A percentile compares a stretch with the other conserved stretches of the same genome.
Evolutionary conservation across 1,140 invertebrate species (phyloP).

Genomic region (Pygmarrhopalites habei): DNA sequence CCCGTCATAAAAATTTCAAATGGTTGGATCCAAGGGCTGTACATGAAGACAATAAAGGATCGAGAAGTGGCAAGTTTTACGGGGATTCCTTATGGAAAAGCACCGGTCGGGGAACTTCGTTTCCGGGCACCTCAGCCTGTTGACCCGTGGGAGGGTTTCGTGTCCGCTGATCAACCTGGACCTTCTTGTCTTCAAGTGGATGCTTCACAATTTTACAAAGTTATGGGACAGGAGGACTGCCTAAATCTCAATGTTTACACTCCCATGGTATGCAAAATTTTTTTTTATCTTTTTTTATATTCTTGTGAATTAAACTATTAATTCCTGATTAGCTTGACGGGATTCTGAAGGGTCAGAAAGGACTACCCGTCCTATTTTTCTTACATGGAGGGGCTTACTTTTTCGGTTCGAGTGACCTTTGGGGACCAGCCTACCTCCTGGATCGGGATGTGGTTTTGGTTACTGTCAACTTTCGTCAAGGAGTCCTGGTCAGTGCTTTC

Average conservation of each 20-base stretch:
- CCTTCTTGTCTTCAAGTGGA: constrained; percentile 13
- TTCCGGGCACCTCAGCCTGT: constrained; percentile 38
- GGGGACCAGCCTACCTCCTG: constrained; percentile 19
- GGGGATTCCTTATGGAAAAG: constrained; percentile 45
- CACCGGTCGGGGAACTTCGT: constrained; percentile 43
- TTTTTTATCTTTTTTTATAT: too few relatives aligned
- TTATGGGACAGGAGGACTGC: constrained; percentile 31
- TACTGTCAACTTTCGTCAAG: constrained; percentile 18
- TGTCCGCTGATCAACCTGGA: neutral
- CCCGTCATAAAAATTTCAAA: neutral
- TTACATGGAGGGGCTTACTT: constrained; percentile 16
- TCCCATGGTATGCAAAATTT: neutral
- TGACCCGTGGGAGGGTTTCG: neutral
- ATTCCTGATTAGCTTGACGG: neutral
- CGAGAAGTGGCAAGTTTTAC: constrained; percentile 37
- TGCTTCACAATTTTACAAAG: constrained; percentile 11
- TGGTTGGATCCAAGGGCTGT: constrained; percentile 7
- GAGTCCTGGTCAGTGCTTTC: too few relatives aligned
- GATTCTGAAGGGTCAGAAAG: too few relatives aligned
- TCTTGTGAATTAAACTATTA: neutral
- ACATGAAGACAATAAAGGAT: constrained; percentile 7
- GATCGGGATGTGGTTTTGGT: constrained; percentile 21
- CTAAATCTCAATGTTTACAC: constrained; percentile 27
- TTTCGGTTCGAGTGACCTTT: constrained; percentile 5
- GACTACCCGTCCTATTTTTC: constrained; percentile 12